These are phyloP conservation scores for Odontophorus gujanensis DNA, from an alignment of 2,113 vertebrate genomes.

Conservation along the genomic window DNA sequence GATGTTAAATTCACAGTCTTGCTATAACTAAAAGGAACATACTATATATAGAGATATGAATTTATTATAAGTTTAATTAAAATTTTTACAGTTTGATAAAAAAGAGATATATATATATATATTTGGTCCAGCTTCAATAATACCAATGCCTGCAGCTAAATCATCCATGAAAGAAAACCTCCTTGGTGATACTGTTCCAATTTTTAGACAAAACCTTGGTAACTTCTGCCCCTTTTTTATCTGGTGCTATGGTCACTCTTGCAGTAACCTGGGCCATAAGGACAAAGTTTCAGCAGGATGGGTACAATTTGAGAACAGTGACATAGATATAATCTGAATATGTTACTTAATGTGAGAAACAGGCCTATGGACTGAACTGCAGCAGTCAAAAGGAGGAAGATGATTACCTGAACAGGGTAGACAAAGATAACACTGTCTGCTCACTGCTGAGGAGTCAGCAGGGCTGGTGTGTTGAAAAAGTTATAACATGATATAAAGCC, in stretches of 20 bases:
- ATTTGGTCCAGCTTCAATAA: not conserved
- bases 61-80: not conserved
- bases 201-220: not conserved
- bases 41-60: accelerated
- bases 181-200: not conserved
- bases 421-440: not conserved
- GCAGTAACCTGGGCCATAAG: accelerated
- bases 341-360: not conserved
- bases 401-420: not conserved
- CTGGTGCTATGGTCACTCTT: not conserved
- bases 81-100: not conserved
- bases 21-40: not conserved
- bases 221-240: accelerated
- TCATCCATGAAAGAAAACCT: not conserved
- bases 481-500: not conserved
- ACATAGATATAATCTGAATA: not conserved
- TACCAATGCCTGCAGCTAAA: not conserved
- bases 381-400: not conserved
- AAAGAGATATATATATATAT: not conserved
- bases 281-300: not conserved
- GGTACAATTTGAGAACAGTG: not conserved
- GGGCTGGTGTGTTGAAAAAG: not conserved
- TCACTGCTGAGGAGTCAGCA: not conserved
- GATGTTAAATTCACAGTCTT: not conserved
- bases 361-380: not conserved